Evolutionary conservation across 2,797 vertebrate species (phyloP).

Genomic region (Sebastes melanostomus): DNA sequence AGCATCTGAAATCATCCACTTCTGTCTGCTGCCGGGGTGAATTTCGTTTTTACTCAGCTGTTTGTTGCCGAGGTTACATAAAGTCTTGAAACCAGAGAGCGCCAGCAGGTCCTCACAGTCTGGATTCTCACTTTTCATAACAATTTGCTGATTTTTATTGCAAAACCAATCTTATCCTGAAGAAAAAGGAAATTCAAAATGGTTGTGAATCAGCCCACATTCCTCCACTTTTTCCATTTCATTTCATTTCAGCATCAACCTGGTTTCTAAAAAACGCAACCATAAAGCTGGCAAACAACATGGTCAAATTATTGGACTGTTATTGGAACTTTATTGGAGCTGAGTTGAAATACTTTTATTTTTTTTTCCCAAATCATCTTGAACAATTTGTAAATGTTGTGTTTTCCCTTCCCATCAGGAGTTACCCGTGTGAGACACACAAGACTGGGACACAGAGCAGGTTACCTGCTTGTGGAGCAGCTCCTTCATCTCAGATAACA

Average conservation of each 20-base stretch:
- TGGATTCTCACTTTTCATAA: conserved; percentile 29
- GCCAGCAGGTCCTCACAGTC: conserved; percentile 1
- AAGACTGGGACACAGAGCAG: background rate
- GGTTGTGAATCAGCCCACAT: conserved; percentile 2
- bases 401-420: background rate
- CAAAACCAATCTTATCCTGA: background rate
- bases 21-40: background rate
- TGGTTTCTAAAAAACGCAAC: background rate
- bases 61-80: conserved; percentile 10
- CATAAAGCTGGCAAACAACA: background rate
- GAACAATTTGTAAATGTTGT: background rate
- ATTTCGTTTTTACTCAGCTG: background rate
- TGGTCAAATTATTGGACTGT: background rate
- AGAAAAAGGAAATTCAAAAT: conserved; percentile 22
- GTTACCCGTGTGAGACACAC: background rate
- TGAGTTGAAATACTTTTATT: background rate
- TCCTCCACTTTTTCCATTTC: background rate
- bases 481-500: conserved; percentile 92
- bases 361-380: background rate
- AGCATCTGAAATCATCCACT: conserved; percentile 12
- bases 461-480: conserved; percentile 93
- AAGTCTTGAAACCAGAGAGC: conserved; percentile 21
- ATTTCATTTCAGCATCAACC: background rate
- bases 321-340: background rate
- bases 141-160: conserved; percentile 18